Percentiles rank a stretch among this genome's conserved stretches.
Conservation (phyloP, 2,888 invertebrate species). For the Leucozona laternaria region DNA sequence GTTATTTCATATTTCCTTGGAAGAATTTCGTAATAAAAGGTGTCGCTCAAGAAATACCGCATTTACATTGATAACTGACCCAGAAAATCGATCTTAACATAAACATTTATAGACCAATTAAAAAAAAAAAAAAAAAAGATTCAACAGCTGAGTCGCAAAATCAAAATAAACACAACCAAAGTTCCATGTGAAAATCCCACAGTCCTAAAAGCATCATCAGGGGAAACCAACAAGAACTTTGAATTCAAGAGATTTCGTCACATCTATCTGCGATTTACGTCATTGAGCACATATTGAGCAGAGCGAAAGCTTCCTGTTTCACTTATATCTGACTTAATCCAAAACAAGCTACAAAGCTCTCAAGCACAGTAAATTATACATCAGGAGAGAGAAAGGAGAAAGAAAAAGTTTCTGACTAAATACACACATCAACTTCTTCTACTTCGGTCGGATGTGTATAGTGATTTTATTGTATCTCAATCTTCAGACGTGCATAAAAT, state of each 20-base stretch:
- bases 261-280: constrained; percentile 50
- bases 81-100: constrained; percentile 54
- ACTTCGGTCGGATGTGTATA: constrained; percentile 36
- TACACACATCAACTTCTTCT: constrained; percentile 35
- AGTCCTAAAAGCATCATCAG: background rate
- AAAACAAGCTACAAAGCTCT: constrained; percentile 32
- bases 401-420: constrained; percentile 36
- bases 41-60: background rate
- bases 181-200: constrained; percentile 10
- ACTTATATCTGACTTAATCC: constrained; percentile 9
- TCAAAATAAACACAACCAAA: constrained; percentile 59
- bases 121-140: no score
- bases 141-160: constrained; percentile 67
- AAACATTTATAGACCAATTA: background rate
- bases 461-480: constrained; percentile 66
- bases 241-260: constrained; percentile 53
- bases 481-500: constrained; percentile 55
- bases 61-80: constrained; percentile 37
- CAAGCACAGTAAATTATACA: constrained; percentile 23
- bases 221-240: constrained; percentile 47
- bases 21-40: constrained; percentile 21
- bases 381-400: constrained; percentile 22
- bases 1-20: constrained; percentile 22
- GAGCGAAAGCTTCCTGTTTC: constrained; percentile 60
- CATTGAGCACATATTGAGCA: constrained; percentile 35